These are phyloP conservation scores for human DNA, from an alignment of 2,113 vertebrate species.

Conservation along the genomic window DNA sequence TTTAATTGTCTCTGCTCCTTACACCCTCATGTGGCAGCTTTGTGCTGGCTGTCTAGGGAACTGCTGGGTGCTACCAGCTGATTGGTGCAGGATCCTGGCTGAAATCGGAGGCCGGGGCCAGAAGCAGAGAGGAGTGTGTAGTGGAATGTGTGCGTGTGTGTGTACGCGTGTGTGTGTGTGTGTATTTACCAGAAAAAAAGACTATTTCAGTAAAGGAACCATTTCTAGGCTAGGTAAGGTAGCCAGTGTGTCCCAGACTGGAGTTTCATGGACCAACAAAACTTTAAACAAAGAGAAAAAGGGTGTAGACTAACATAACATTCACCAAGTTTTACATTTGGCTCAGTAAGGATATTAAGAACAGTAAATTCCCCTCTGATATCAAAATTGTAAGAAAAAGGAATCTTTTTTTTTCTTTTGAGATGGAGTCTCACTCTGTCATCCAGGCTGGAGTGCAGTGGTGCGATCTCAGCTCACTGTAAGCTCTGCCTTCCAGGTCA, in stretches of 20 bases:
- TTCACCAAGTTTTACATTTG: not conserved
- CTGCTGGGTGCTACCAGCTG: constrained; percentile 13
- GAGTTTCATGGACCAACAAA: not conserved
- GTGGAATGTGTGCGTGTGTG: not conserved
- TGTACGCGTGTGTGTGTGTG: too few relatives aligned
- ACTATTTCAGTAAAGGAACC: not conserved
- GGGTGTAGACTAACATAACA: not conserved
- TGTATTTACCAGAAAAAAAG: not conserved
- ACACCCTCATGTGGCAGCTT: not conserved
- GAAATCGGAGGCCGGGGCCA: not conserved
- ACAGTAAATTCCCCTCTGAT: not conserved
- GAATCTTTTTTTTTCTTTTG: too few relatives aligned
- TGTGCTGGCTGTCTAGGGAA: constrained; percentile 79
- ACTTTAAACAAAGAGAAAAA: not conserved
- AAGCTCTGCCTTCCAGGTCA: too few relatives aligned
- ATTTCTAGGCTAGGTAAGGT: not conserved
- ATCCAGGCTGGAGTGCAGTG: too few relatives aligned
- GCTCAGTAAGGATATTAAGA: not conserved
- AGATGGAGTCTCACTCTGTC: too few relatives aligned
- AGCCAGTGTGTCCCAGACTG: not conserved
- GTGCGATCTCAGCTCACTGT: too few relatives aligned
- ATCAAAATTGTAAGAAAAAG: not conserved
- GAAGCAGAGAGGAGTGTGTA: not conserved
- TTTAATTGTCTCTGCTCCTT: not conserved
- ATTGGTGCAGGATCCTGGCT: not conserved